Percentiles rank a stretch among this genome's conserved stretches.
phyloP scores from a whole-genome alignment of 2,888 invertebrate species.

The Plagiodera versicolora region DNA sequence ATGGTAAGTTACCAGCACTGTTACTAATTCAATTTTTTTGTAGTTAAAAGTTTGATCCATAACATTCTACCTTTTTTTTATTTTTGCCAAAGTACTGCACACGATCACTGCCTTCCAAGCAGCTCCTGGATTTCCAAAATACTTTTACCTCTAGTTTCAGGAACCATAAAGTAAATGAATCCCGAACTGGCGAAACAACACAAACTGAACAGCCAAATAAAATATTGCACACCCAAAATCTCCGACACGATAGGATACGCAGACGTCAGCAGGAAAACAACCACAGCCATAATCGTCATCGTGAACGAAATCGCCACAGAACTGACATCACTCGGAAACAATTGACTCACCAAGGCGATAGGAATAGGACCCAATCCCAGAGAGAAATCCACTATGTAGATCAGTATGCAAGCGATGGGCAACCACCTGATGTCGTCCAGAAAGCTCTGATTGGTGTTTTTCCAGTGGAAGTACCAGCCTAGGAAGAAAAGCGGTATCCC shows the following conservation, averaged over 20 bases:
- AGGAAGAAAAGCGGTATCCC: constrained; percentile 61
- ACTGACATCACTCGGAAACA: constrained; percentile 76
- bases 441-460: constrained; percentile 40
- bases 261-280: constrained; percentile 20
- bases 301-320: constrained; percentile 58
- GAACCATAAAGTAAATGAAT: constrained; percentile 21
- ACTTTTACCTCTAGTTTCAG: constrained; percentile 31
- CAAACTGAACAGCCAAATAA: constrained; percentile 23
- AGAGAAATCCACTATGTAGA: constrained; percentile 73
- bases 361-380: constrained; percentile 71
- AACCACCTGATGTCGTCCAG: constrained; percentile 61
- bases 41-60: too few relatives aligned
- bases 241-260: constrained; percentile 24
- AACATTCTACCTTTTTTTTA: too few relatives aligned
- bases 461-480: constrained; percentile 64
- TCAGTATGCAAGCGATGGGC: constrained; percentile 68
- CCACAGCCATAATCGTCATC: constrained; percentile 10
- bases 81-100: too few relatives aligned
- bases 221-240: constrained; percentile 17
- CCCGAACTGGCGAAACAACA: constrained; percentile 15
- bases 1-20: too few relatives aligned
- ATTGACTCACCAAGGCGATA: constrained; percentile 79
- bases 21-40: too few relatives aligned
- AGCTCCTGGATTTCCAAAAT: constrained; percentile 24
- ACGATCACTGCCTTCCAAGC: too few relatives aligned